Percentiles rank a stretch among this genome's conserved stretches.
phyloP scores from a whole-genome alignment of 2,888 invertebrate species.

The Julus scandinavius region DNA sequence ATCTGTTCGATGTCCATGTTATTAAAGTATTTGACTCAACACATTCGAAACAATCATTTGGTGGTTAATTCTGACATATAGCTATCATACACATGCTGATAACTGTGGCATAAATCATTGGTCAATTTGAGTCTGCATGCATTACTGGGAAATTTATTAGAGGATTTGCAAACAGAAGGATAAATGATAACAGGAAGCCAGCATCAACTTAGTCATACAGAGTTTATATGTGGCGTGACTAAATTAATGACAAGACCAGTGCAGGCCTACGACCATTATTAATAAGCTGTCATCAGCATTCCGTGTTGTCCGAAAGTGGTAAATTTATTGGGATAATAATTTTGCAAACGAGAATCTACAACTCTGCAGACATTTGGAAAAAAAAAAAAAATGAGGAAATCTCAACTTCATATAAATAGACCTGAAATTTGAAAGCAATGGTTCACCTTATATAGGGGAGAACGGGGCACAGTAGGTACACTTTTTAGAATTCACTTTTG shows the following conservation, averaged over 20 bases:
- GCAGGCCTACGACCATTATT: slow-evolving; percentile 10
- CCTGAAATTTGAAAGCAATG: neutral
- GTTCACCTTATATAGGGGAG: no score
- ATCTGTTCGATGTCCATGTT: no score
- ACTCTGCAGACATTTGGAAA: neutral
- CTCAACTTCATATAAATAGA: neutral
- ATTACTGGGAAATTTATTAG: slow-evolving; percentile 17
- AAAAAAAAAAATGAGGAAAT: neutral
- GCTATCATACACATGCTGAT: neutral
- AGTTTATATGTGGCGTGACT: neutral
- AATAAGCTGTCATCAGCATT: slow-evolving; percentile 33
- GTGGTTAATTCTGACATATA: neutral
- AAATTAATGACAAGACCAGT: slow-evolving; percentile 19
- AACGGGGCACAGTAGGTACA: no score
- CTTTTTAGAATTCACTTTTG: no score
- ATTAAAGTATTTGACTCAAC: neutral
- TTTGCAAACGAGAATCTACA: slow-evolving; percentile 17
- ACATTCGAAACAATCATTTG: neutral
- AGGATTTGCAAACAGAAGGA: slow-evolving; percentile 25
- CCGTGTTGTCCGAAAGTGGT: slow-evolving; percentile 23
- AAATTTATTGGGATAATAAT: slow-evolving; percentile 22
- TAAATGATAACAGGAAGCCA: slow-evolving; percentile 33
- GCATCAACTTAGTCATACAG: neutral
- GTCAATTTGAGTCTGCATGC: slow-evolving; percentile 23
- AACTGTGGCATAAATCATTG: slow-evolving; percentile 17